These are phyloP conservation scores for Synergus umbraculus DNA, from an alignment of 2,888 invertebrate species.

Conservation along the genomic window DNA sequence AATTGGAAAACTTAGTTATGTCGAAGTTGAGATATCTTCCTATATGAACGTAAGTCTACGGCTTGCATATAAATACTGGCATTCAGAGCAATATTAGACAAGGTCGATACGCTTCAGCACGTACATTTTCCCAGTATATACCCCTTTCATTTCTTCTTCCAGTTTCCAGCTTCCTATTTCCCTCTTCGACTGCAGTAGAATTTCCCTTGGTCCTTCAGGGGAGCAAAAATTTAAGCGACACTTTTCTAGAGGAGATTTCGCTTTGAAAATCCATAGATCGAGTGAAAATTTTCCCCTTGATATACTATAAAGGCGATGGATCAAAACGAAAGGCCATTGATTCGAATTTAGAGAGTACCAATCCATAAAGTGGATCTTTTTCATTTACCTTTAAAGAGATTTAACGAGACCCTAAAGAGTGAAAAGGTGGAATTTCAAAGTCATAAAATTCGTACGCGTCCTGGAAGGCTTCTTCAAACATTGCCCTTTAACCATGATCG, in stretches of 20 bases:
- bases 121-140: neutral
- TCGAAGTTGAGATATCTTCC: slow-evolving; percentile 6
- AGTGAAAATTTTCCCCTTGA: neutral
- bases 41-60: slow-evolving; percentile 4
- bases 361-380: neutral
- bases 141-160: slow-evolving; percentile 11
- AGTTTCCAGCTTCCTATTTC: slow-evolving; percentile 30
- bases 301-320: neutral
- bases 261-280: neutral
- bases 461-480: neutral
- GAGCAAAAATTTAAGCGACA: neutral
- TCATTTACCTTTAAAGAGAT: neutral
- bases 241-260: neutral
- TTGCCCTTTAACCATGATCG: neutral
- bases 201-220: neutral
- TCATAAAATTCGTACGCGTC: neutral
- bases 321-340: neutral
- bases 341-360: too few species aligned
- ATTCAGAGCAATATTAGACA: slow-evolving; percentile 20
- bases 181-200: neutral
- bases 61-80: slow-evolving; percentile 18
- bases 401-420: neutral
- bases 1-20: slow-evolving; percentile 16
- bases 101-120: slow-evolving; percentile 43
- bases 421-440: neutral